Evolutionary conservation across 2,113 vertebrate species (phyloP).

Genomic region (Meriones unguiculatus): DNA sequence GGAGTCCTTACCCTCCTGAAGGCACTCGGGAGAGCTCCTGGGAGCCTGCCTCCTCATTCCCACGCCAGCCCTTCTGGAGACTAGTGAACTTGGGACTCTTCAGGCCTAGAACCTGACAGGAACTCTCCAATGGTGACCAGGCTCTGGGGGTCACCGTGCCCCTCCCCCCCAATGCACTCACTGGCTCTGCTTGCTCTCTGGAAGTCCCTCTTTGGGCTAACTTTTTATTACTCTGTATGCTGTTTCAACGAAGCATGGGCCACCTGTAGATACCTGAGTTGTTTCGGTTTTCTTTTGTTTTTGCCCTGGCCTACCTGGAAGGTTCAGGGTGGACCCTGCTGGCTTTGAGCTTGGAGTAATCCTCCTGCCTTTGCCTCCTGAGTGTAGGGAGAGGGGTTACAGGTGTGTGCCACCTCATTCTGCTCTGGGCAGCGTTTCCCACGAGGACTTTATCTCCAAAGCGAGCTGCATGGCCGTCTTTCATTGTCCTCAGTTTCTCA

Average conservation of each 20-base stretch:
- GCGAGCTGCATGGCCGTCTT: background rate
- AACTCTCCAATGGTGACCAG: background rate
- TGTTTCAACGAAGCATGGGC: background rate
- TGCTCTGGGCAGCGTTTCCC: background rate
- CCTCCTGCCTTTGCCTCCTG: background rate
- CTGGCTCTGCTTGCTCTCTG: background rate
- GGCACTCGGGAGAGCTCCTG: background rate
- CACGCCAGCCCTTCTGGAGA: background rate
- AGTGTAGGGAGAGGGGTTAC: background rate
- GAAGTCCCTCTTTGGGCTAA: background rate
- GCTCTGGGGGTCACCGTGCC: rapidly evolving
- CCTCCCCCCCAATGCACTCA: background rate
- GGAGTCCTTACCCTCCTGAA: background rate
- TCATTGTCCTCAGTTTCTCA: conserved; percentile 52
- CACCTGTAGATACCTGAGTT: background rate
- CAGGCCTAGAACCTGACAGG: background rate
- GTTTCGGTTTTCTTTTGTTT: background rate
- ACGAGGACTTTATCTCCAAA: background rate
- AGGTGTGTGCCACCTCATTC: background rate
- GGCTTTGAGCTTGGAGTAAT: background rate
- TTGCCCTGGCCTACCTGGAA: background rate
- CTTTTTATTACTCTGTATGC: background rate
- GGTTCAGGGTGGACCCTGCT: too few species aligned
- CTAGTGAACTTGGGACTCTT: background rate
- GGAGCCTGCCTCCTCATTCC: background rate